These are phyloP conservation scores for Sphecodes monilicornis DNA, from an alignment of 2,888 invertebrate genomes.

Conservation along the genomic window DNA sequence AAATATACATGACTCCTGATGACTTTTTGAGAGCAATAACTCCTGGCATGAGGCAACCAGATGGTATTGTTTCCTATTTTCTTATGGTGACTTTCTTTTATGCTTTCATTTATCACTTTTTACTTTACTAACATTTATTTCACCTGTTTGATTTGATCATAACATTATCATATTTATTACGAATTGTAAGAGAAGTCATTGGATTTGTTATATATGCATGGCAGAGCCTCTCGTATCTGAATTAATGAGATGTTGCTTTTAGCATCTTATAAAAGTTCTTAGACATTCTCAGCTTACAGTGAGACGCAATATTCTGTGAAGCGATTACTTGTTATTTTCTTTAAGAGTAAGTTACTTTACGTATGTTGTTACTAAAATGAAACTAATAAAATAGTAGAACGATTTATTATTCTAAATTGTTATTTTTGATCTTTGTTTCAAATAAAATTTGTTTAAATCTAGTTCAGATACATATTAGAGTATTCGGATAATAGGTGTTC, in stretches of 20 bases:
- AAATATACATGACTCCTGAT: conserved; percentile 98
- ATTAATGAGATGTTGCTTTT: not conserved
- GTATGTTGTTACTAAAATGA: not conserved
- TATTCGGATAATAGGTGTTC: no score
- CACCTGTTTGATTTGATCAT: not conserved
- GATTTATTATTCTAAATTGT: not conserved
- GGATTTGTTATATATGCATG: not conserved
- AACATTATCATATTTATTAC: not conserved
- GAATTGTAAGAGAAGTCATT: not conserved
- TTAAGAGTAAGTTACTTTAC: not conserved
- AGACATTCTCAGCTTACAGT: not conserved
- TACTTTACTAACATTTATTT: not conserved
- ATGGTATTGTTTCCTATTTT: conserved; percentile 88
- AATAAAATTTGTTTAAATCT: not conserved
- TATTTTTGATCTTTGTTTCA: not conserved
- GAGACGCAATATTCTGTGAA: not conserved
- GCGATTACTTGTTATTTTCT: not conserved
- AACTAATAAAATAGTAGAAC: not conserved
- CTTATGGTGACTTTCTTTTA: not conserved
- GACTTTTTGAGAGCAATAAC: conserved; percentile 98
- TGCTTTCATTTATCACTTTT: not conserved
- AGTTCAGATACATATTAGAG: not conserved
- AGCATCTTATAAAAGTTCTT: not conserved
- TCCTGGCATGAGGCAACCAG: conserved; percentile 98
- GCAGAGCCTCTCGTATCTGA: not conserved